Evolutionary conservation across 1,140 invertebrate genomes (phyloP), one percentile per base, ranked within the genome.

Genomic region (Leguminivora glycinivorella): DNA sequence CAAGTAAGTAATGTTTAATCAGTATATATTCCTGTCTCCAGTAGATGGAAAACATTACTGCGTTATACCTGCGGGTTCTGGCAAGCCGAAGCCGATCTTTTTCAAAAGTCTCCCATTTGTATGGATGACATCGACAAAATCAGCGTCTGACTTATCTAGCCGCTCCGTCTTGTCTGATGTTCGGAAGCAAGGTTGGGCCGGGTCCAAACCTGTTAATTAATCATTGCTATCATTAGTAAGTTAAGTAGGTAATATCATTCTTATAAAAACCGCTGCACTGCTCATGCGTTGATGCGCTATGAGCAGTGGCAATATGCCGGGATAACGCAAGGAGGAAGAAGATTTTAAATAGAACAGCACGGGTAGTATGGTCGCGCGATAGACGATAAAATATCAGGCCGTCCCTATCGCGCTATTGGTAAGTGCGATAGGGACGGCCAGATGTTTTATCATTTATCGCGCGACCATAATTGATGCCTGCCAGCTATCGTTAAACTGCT

Each of bases 101-200:
- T 82, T 79, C 43, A 93, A 75, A 6, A 92, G 75, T 71, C 85
- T 80, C 0, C 92, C 93, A 71, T 94, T 94, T 0, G 94, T 95
- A 70, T 95, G 94, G 72, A 95, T 95, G 7, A 94, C 87, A 71
- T 95, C 95, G 0, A 95, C 94, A 68, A 94, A 95, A 17, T 93
- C 83, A 0, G 95, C 95, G 76, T 95, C 94, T 0, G 83, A 84
- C 43, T 84, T 83, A 76, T 94, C 93, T 25, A 95, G 80, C 24
- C 93, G 85, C 68, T 93, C 86, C 0, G 80, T 77, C 0, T 83
- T 63, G 56, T 92, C 85, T 0, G 85, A 80, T 1, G 90, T 91
- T 12, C 83, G 77, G 76, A 95, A 95, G 73, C 94, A 94, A 0
- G 94, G 94, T 63, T 94, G 93, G 0, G 95, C 94, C 12, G 94